Conservation (phyloP, 2,888 invertebrate genomes). For the Hirtodrosophila histrioides region DNA sequence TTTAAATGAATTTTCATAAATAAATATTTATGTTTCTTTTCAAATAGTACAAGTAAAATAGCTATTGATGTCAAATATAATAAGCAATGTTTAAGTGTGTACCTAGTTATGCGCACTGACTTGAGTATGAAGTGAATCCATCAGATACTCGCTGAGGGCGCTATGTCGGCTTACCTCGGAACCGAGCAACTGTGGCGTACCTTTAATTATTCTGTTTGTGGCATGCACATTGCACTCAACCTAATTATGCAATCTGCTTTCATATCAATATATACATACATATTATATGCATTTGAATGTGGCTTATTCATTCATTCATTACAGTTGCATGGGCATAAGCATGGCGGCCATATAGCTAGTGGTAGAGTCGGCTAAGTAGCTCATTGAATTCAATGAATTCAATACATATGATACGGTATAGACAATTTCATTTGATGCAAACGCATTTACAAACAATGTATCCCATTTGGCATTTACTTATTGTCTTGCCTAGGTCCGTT, state of each 20-base stretch:
- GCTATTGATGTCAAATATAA: not conserved
- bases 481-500: too few relatives aligned
- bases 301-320: constrained; percentile 13
- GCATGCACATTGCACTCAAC: constrained; percentile 55
- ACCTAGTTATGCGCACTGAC: not conserved
- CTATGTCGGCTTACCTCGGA: constrained; percentile 10
- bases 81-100: too few relatives aligned
- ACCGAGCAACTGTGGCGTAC: constrained; percentile 20
- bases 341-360: constrained; percentile 19
- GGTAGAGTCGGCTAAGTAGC: constrained; percentile 66
- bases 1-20: too few relatives aligned
- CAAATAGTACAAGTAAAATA: too few relatives aligned
- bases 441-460: constrained; percentile 36
- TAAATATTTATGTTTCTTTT: too few relatives aligned
- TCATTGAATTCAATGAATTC: constrained; percentile 53
- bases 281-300: constrained; percentile 5
- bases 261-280: not conserved
- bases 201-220: constrained; percentile 49
- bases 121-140: not conserved
- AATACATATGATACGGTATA: too few relatives aligned
- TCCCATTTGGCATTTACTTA: constrained; percentile 3
- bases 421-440: constrained; percentile 46
- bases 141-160: not conserved
- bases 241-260: constrained; percentile 50
- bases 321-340: constrained; percentile 20